These are phyloP conservation scores for Melanotaenia duboulayi DNA, from an alignment of 2,113 vertebrate genomes.

Conservation along the genomic window DNA sequence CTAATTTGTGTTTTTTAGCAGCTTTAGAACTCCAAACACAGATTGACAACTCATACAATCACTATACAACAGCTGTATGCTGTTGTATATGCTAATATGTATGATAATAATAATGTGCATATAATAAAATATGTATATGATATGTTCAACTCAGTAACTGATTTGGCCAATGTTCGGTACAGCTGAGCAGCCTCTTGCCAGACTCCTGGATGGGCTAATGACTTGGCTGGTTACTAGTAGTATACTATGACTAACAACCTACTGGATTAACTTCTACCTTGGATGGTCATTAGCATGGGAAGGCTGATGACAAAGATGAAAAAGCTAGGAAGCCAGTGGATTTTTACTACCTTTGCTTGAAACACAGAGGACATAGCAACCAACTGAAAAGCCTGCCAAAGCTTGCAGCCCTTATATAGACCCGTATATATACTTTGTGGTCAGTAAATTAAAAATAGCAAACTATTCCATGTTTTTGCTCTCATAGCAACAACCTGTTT, in stretches of 20 bases:
- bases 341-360: not conserved
- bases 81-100: too few relatives aligned
- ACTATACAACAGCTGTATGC: not conserved
- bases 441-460: too few relatives aligned
- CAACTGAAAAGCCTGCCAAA: not conserved
- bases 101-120: too few relatives aligned
- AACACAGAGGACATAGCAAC: not conserved
- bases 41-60: slow-evolving; percentile 28
- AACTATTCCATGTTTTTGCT: too few relatives aligned
- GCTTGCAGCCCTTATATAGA: too few relatives aligned
- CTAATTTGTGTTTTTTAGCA: slow-evolving; percentile 62
- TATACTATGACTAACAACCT: not conserved
- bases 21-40: slow-evolving; percentile 25
- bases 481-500: too few relatives aligned
- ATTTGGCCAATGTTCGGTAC: not conserved
- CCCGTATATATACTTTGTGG: too few relatives aligned
- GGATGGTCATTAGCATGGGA: not conserved
- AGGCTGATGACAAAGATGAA: not conserved
- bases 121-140: not conserved
- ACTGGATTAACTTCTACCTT: not conserved
- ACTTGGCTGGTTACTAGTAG: not conserved
- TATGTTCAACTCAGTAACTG: too few relatives aligned
- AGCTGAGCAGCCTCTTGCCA: too few relatives aligned
- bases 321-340: not conserved
- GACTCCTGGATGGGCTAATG: not conserved